A percentile compares a stretch with the other conserved stretches of the same genome.
These are phyloP conservation scores for Leptosomus discolor DNA, from an alignment of 2,113 vertebrate genomes.

Conservation along the genomic window DNA sequence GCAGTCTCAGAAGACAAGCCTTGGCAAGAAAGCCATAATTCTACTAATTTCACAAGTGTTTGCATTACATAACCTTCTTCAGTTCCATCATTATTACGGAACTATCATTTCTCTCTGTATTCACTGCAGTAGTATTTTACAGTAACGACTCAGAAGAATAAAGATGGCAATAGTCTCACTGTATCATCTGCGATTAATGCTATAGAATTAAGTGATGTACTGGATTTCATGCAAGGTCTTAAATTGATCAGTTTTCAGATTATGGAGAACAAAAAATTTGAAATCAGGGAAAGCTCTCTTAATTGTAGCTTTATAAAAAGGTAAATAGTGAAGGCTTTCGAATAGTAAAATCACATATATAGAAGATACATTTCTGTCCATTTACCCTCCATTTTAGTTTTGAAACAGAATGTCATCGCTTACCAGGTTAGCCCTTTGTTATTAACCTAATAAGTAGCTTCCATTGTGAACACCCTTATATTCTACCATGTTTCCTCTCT, in stretches of 20 bases:
- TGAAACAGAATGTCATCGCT: not conserved
- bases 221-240: not conserved
- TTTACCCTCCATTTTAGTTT: not conserved
- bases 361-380: not conserved
- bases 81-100: not conserved
- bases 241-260: not conserved
- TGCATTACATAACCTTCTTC: not conserved
- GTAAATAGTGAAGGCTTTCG: not conserved
- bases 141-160: not conserved
- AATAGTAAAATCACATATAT: not conserved
- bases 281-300: not conserved
- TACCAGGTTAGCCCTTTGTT: not conserved
- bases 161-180: not conserved
- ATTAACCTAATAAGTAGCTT: not conserved
- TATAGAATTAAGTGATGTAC: not conserved
- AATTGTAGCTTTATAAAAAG: not conserved
- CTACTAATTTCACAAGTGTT: constrained; percentile 13
- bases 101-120: not conserved
- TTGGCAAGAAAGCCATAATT: constrained; percentile 31
- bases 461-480: not conserved
- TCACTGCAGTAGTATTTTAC: not conserved
- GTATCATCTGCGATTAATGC: not conserved
- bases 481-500: not conserved
- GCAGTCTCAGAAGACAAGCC: constrained; percentile 25
- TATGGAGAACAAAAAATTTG: not conserved